These are phyloP conservation scores for Dryobota labecula DNA, from an alignment of 2,888 invertebrate genomes.

Conservation along the genomic window DNA sequence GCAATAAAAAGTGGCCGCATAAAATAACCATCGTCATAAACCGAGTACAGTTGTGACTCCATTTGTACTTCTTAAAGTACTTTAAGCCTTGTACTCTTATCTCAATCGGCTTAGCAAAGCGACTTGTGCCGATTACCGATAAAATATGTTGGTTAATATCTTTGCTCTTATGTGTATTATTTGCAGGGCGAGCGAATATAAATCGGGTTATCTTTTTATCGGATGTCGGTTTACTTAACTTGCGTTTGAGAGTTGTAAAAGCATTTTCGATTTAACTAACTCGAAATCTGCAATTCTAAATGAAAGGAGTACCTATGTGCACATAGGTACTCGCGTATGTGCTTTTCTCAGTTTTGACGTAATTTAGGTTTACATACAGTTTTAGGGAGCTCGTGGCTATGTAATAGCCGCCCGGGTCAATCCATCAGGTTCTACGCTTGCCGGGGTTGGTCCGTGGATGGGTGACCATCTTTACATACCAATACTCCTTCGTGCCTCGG, in stretches of 20 bases:
- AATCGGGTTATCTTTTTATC: constrained; percentile 35
- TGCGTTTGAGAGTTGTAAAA: constrained; percentile 2
- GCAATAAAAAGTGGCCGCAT: constrained; percentile 74
- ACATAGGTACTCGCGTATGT: no score
- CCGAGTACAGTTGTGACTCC: constrained; percentile 73
- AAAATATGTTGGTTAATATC: constrained; percentile 58
- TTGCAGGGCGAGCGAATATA: constrained; percentile 19
- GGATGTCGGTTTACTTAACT: constrained; percentile 13
- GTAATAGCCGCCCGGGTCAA: no score
- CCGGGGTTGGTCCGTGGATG: no score
- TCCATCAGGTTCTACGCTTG: no score
- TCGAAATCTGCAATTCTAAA: constrained; percentile 23
- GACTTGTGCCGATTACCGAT: constrained; percentile 57
- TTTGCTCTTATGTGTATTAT: constrained; percentile 47
- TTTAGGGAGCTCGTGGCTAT: no score
- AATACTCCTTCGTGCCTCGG: no score
- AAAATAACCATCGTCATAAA: constrained; percentile 78
- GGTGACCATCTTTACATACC: no score
- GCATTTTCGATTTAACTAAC: not conserved
- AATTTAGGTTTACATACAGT: no score
- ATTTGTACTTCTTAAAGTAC: constrained; percentile 72
- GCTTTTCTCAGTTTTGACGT: not conserved
- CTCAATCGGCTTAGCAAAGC: constrained; percentile 68
- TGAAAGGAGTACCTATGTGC: no score
- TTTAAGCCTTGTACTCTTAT: constrained; percentile 69